Evolutionary conservation across 2,888 invertebrate species (phyloP).

Genomic region (Sipha maydis): DNA sequence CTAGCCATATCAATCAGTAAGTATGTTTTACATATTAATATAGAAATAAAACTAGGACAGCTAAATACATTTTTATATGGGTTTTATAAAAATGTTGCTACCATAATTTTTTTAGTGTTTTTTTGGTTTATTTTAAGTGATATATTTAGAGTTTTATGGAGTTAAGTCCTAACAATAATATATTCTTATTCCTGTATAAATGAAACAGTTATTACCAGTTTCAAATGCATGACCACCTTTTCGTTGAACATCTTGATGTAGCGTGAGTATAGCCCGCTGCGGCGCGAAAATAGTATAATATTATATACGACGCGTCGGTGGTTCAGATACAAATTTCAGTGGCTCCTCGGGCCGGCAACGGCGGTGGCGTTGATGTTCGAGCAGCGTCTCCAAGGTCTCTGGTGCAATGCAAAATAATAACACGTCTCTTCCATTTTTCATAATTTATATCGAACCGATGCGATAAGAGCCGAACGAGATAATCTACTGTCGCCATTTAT

Average conservation of each 20-base stretch:
- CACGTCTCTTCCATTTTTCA: background rate
- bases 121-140: too few relatives aligned
- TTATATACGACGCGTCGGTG: background rate
- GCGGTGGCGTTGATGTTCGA: background rate
- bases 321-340: background rate
- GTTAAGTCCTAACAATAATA: background rate
- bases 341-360: background rate
- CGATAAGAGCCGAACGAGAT: background rate
- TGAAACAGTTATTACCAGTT: slow-evolving; percentile 11
- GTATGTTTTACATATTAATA: too few relatives aligned
- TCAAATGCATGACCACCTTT: slow-evolving; percentile 1
- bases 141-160: too few relatives aligned
- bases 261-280: background rate
- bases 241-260: background rate
- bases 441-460: background rate
- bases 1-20: too few relatives aligned
- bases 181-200: background rate
- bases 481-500: background rate
- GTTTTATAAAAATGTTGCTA: too few relatives aligned
- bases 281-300: background rate
- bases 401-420: background rate
- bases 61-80: too few relatives aligned
- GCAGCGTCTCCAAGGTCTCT: background rate
- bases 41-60: too few relatives aligned
- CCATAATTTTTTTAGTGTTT: too few relatives aligned